Base-by-base conservation (phyloP, 2,888 invertebrate species). In the Drosophila setosimentum region DNA sequence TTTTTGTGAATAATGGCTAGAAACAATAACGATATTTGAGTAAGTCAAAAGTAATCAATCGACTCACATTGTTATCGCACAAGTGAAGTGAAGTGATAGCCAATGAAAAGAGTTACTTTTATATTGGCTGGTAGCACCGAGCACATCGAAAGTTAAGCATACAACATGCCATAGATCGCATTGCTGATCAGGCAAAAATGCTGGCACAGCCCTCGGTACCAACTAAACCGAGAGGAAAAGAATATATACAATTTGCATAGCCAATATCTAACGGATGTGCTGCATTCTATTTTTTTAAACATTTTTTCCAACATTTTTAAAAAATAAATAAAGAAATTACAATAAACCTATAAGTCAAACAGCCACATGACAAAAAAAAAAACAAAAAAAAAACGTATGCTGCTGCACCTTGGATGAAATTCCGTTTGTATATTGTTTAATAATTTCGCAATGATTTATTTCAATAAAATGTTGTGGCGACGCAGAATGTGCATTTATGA, bases 171-270 rank as follows among this genome's bases (percentile, higher is more conserved):
- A 45, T 13, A 13, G 13, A 13, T 45, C 13, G 21, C 21, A 3
- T 45, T 45, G 37, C 37, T 18, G 45, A 7, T 7, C 21, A 7
- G 13, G 55, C 53, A 51, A 51, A 74, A 66, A 78, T 82, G 63
- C 69, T 66, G 67, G 65, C 67, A 6, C 21, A 32, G 21, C 16
- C 3, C 21, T 33, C 16, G 21, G 24, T 7, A 24, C 57, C 16
- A 48, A 30, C 27, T 30, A 54, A 35, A 24, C 16, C n/a, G 32
- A 40, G 45, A 76, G 33, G 16, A 33, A 76, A 45, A 69, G 65
- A 80, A 84, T 87, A 88, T 81, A 84, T 77, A 78, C 42, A 80
- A 89, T 87, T 87, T 89, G 86, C 90, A 89, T 86, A 86, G 69
- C 65, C 77, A 87, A 86, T 80, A 86, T 83, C 79, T 82, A 68